These are phyloP conservation scores for Drosophila anceps DNA, from an alignment of 2,888 invertebrate genomes.

Conservation along the genomic window DNA sequence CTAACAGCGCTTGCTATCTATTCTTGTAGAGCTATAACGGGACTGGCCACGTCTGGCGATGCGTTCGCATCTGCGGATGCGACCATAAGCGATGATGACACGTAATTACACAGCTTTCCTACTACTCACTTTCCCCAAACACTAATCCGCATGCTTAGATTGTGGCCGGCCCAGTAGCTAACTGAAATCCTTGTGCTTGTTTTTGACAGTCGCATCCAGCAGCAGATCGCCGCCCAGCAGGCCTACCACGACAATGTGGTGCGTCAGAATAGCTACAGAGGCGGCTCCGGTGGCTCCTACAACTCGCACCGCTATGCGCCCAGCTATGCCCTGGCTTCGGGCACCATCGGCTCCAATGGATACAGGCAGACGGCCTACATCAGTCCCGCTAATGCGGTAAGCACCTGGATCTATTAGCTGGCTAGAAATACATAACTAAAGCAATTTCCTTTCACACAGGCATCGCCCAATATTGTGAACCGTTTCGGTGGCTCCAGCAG, in stretches of 20 bases:
- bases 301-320: slow-evolving; percentile 80
- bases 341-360: slow-evolving; percentile 86
- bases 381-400: slow-evolving; percentile 88
- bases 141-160: slow-evolving; percentile 13
- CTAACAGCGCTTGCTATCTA: slow-evolving; percentile 50
- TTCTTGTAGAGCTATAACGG: slow-evolving; percentile 74
- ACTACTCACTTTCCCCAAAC: background rate
- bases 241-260: slow-evolving; percentile 70
- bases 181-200: background rate
- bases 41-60: slow-evolving; percentile 78
- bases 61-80: slow-evolving; percentile 82
- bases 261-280: slow-evolving; percentile 60
- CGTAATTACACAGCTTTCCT: slow-evolving; percentile 76
- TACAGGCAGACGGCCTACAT: slow-evolving; percentile 87
- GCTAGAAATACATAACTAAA: too few relatives aligned
- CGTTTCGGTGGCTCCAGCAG: slow-evolving; percentile 64
- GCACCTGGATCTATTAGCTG: background rate
- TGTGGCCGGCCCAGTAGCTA: background rate
- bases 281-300: slow-evolving; percentile 37
- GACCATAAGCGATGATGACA: slow-evolving; percentile 75
- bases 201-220: slow-evolving; percentile 72
- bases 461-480: slow-evolving; percentile 79
- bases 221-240: slow-evolving; percentile 82
- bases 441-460: slow-evolving; percentile 47
- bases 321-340: slow-evolving; percentile 86